These are phyloP conservation scores for Anagrus nilaparvatae DNA, from an alignment of 1,140 invertebrate species.

Conservation along the genomic window DNA sequence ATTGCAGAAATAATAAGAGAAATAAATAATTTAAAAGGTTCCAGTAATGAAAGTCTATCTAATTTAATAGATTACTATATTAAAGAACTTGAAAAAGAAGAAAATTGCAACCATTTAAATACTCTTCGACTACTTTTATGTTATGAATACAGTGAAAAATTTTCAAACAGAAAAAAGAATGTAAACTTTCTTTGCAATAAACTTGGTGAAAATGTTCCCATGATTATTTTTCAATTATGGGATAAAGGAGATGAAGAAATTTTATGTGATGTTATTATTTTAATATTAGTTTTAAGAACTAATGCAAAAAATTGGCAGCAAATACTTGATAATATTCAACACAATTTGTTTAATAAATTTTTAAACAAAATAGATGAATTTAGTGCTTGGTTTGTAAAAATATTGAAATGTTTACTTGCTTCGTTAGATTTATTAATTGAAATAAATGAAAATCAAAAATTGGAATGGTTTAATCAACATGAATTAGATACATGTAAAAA, in stretches of 20 bases:
- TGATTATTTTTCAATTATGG: too few species aligned
- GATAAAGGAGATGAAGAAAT: constrained; percentile 10
- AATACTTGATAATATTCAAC: too few species aligned
- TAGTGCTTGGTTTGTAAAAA: constrained; percentile 18
- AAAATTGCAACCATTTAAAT: constrained; percentile 14
- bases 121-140: constrained; percentile 19
- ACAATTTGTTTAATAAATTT: too few species aligned
- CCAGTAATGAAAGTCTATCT: too few species aligned
- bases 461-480: background rate
- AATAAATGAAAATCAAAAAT: constrained; percentile 5
- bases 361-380: too few species aligned
- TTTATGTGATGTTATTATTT: constrained; percentile 22
- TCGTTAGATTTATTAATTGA: constrained; percentile 8
- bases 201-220: too few species aligned
- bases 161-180: background rate
- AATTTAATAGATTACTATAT: constrained; percentile 10
- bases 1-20: constrained; percentile 14
- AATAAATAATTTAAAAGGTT: constrained; percentile 1
- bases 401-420: constrained; percentile 22
- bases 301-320: too few species aligned
- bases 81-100: constrained; percentile 9
- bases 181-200: background rate
- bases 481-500: constrained; percentile 11
- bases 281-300: constrained; percentile 22
- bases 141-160: constrained; percentile 20